These are phyloP conservation scores for Halcyon smyrnensis DNA, from an alignment of 2,797 vertebrate genomes.

Conservation along the genomic window DNA sequence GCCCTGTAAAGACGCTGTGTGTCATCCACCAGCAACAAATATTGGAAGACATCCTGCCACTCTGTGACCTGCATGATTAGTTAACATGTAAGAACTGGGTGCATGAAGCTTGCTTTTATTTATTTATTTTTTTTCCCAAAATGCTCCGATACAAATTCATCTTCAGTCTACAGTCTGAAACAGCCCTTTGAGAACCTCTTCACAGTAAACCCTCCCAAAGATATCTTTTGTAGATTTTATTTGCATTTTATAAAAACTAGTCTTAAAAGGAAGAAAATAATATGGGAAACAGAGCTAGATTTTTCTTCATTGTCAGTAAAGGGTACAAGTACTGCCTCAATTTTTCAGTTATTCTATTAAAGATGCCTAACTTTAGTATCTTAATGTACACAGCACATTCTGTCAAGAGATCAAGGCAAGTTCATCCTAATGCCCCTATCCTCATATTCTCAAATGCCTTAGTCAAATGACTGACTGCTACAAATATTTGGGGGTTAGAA, in stretches of 20 bases:
- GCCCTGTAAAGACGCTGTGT: neutral
- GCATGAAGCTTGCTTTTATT: neutral
- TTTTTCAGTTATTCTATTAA: conserved; percentile 2
- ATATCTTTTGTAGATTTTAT: conserved; percentile 12
- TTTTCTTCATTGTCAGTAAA: neutral
- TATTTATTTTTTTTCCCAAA: neutral
- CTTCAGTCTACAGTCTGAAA: neutral
- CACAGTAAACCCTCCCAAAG: neutral
- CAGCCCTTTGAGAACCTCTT: neutral
- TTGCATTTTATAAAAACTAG: neutral
- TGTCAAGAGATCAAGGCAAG: conserved; percentile 18
- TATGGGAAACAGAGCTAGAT: neutral
- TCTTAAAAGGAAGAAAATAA: neutral
- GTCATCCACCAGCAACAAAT: neutral
- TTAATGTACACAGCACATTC: neutral
- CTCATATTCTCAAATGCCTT: neutral
- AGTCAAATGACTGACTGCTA: conserved; percentile 33
- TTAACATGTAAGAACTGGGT: neutral
- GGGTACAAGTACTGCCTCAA: neutral
- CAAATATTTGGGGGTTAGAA: conserved; percentile 51
- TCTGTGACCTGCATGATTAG: neutral
- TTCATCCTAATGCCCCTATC: neutral
- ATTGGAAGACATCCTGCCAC: neutral
- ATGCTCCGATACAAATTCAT: neutral
- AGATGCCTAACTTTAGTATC: neutral